Evolutionary conservation across 2,113 vertebrate genomes (phyloP), one percentile per base, ranked within the genome.

Genomic region (Aplodontia rufa): DNA sequence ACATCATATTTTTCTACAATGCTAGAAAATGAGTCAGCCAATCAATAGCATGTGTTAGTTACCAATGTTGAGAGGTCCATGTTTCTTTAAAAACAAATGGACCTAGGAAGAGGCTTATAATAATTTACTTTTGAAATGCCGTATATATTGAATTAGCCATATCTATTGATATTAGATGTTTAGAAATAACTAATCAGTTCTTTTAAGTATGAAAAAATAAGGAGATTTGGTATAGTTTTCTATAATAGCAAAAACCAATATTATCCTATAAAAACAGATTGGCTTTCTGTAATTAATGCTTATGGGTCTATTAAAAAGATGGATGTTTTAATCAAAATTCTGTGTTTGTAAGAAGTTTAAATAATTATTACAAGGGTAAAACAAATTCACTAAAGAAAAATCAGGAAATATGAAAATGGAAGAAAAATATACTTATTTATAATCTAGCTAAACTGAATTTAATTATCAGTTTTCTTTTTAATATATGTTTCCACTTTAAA

Each of bases 71-170:
- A 93, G 68, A 78, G 49, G 95, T 10, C 7, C 11, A 11, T 83
- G 11, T 79, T 79, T 84, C 37, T 81, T 94, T 87, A 90, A 84
- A 96, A 95, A 85, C 64, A 92, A 91, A 91, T 64, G 82, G 37
- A 87, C 45, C 28, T 92, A 32, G 74, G 40, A 71, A 83, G 66
- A 75, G 45, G 69, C 11, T 92, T 74, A 11, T 8, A 47, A 78
- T 83, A n/a, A n/a, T 96, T 74, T 66, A 87, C 30, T 80, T 93
- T 81, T 8, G 62, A 74, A 58, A 76, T 68, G 11, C 16, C 85
- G 3, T 93, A 49, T 93, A 49, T 95, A 93, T 91, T 78, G 3
- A 89, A 75, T 96, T 96, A 94, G 37, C 7, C 30, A 7, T 92
- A 42, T 87, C 20, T 68, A 30, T 84, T 71, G 40, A 85, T 64